Conservation (phyloP, 2,113 vertebrate species). For the Zosterops lateralis region DNA sequence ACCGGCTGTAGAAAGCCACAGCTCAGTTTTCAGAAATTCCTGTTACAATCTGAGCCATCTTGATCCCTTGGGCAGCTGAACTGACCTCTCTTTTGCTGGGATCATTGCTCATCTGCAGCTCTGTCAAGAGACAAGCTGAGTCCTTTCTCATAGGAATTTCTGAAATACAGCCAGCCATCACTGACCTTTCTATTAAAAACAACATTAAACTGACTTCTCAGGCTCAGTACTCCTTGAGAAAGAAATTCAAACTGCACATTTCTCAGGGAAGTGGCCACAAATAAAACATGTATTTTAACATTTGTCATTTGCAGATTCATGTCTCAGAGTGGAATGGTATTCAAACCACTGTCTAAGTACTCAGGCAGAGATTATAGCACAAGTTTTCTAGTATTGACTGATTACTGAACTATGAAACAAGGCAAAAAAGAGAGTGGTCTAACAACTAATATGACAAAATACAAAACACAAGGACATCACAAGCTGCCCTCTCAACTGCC, state of each 20-base stretch:
- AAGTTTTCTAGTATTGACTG: not conserved
- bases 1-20: not conserved
- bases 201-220: slow-evolving; percentile 33
- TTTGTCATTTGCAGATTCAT: not conserved
- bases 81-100: not conserved
- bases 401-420: not conserved
- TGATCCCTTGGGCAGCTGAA: not conserved
- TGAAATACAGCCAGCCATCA: slow-evolving; percentile 40
- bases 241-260: slow-evolving; percentile 9
- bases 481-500: not conserved
- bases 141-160: slow-evolving; percentile 36
- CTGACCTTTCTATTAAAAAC: slow-evolving; percentile 60
- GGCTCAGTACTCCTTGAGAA: slow-evolving; percentile 41
- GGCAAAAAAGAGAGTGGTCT: not conserved
- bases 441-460: not conserved
- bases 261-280: slow-evolving; percentile 18
- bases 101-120: slow-evolving; percentile 11
- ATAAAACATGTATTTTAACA: not conserved
- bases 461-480: not conserved
- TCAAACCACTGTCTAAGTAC: not conserved
- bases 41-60: not conserved
- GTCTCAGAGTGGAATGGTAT: not conserved
- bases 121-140: not conserved
- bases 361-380: not conserved
- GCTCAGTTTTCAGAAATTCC: not conserved